These are phyloP conservation scores for Platichthys stellatus DNA, from an alignment of 2,113 vertebrate species.

Conservation along the genomic window DNA sequence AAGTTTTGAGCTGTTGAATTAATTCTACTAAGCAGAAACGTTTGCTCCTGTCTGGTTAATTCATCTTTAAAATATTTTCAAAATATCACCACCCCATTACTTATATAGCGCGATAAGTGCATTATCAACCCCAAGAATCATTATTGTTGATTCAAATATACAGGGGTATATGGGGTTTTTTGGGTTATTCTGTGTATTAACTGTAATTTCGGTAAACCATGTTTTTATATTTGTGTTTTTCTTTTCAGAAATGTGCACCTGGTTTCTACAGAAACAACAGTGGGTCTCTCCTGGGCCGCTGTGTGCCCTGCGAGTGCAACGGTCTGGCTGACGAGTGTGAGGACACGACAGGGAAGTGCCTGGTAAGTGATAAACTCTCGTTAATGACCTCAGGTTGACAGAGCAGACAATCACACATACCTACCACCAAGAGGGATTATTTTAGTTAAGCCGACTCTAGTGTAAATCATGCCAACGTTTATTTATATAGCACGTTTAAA, in stretches of 20 bases:
- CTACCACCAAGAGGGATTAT: neutral
- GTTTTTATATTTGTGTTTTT: constrained; percentile 16
- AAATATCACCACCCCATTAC: no score
- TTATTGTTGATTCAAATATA: neutral
- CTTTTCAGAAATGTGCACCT: constrained; percentile 85
- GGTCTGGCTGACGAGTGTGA: constrained; percentile 88
- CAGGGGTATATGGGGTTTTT: neutral
- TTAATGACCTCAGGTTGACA: neutral
- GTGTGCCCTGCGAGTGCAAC: constrained; percentile 90
- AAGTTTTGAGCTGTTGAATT: no score
- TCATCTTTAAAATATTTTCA: no score
- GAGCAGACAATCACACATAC: neutral
- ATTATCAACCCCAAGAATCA: no score
- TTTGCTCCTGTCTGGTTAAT: no score
- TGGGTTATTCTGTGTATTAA: neutral
- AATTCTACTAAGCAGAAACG: no score
- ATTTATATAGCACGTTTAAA: neutral
- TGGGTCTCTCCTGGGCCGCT: constrained; percentile 79
- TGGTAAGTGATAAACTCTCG: constrained; percentile 83
- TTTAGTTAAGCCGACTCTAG: neutral
- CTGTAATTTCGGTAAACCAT: neutral
- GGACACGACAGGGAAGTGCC: constrained; percentile 88
- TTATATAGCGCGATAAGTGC: no score
- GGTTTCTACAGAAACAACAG: constrained; percentile 88
- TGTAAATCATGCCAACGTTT: neutral